Evolutionary conservation across 2,797 vertebrate genomes (phyloP).

Genomic region (Naso thynnoides): DNA sequence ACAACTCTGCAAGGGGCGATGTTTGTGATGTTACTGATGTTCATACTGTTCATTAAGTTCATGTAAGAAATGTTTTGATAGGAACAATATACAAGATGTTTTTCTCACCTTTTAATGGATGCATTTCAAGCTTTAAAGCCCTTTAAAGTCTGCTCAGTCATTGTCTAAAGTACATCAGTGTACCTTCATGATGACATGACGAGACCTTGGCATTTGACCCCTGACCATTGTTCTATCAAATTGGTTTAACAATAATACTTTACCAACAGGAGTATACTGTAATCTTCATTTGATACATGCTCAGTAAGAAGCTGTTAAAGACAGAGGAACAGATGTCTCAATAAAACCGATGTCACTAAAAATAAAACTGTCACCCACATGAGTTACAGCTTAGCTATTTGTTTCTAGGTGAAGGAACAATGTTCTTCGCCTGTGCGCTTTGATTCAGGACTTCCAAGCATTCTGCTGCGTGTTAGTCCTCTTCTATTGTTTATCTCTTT

Average conservation of each 20-base stretch:
- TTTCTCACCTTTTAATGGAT: neutral
- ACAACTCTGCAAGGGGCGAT: too few relatives aligned
- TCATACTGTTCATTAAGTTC: too few relatives aligned
- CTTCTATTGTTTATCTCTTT: constrained; percentile 55
- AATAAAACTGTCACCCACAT: constrained; percentile 27
- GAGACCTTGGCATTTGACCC: constrained; percentile 15
- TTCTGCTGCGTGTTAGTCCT: constrained; percentile 1
- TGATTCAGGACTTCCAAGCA: constrained; percentile 24
- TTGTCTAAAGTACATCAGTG: neutral
- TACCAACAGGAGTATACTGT: neutral
- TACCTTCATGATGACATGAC: constrained; percentile 1
- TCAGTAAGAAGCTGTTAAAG: constrained; percentile 10
- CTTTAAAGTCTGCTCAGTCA: constrained; percentile 1
- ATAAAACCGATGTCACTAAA: constrained; percentile 21
- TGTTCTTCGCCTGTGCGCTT: constrained; percentile 11
- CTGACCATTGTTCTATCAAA: constrained; percentile 15
- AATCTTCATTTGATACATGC: neutral
- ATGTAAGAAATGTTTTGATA: too few relatives aligned
- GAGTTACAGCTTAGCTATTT: constrained; percentile 34
- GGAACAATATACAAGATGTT: too few relatives aligned
- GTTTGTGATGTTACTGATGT: too few relatives aligned
- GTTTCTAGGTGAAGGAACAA: constrained; percentile 39
- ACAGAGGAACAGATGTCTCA: constrained; percentile 20
- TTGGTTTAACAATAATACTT: neutral
- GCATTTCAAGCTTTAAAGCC: constrained; percentile 1